Evolutionary conservation across 2,888 invertebrate species (phyloP).

Genomic region (Ametastegia equiseti): DNA sequence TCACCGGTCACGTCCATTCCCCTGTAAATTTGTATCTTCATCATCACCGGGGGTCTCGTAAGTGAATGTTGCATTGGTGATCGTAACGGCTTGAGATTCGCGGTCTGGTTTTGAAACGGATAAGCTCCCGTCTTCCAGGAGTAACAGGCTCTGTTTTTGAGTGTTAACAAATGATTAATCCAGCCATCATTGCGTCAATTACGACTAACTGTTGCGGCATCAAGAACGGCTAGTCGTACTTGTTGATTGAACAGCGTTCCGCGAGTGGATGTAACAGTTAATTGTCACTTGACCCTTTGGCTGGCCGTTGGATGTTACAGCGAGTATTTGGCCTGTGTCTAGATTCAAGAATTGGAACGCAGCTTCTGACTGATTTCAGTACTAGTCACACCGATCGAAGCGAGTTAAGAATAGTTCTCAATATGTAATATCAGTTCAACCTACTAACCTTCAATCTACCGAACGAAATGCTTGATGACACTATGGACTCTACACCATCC

Average conservation of each 20-base stretch:
- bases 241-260: no score
- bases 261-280: not conserved
- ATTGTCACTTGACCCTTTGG: not conserved
- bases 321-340: no score
- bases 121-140: conserved; percentile 75
- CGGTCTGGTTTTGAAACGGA: conserved; percentile 74
- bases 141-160: conserved; percentile 71
- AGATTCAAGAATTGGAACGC: no score
- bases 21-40: no score
- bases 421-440: not conserved
- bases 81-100: conserved; percentile 75
- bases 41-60: conserved; percentile 63
- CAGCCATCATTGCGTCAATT: no score
- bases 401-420: no score
- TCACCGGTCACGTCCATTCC: not conserved
- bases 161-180: not conserved
- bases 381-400: no score
- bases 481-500: not conserved
- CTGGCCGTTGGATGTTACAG: not conserved
- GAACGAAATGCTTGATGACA: not conserved
- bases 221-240: no score
- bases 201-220: no score
- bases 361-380: no score
- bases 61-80: conserved; percentile 77
- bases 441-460: conserved; percentile 5